These are phyloP conservation scores for Scotopteryx bipunctaria DNA, from an alignment of 2,888 invertebrate species.

Conservation along the genomic window DNA sequence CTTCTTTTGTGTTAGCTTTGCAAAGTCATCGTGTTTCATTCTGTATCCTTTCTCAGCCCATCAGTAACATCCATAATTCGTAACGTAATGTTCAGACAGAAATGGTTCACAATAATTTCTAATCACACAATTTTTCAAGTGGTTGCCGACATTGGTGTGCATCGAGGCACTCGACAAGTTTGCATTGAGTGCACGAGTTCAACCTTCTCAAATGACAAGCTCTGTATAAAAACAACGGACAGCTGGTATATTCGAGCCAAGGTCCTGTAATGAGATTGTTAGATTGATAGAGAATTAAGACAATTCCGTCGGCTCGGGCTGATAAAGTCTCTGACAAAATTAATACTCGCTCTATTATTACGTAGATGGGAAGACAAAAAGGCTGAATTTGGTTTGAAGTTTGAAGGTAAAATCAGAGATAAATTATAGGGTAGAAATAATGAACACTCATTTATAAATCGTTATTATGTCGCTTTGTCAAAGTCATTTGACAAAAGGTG, in stretches of 20 bases:
- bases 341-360: conserved; percentile 47
- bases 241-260: conserved; percentile 78
- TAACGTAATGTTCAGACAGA: conserved; percentile 7
- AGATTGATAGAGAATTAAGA: conserved; percentile 74
- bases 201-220: conserved; percentile 81
- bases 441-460: not conserved
- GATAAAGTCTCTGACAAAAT: conserved; percentile 57
- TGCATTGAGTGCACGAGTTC: conserved; percentile 74
- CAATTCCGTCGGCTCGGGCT: conserved; percentile 58
- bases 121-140: conserved; percentile 46
- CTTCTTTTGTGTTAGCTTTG: conserved; percentile 1
- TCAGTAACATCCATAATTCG: conserved; percentile 4
- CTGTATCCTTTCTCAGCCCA: conserved; percentile 1
- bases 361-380: conserved; percentile 22
- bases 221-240: conserved; percentile 77
- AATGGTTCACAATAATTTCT: conserved; percentile 44
- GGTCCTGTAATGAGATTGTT: conserved; percentile 79
- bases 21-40: conserved; percentile 1
- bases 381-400: conserved; percentile 18
- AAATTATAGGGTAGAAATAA: conserved; percentile 18
- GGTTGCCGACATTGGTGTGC: conserved; percentile 42
- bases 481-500: not conserved
- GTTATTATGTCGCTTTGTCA: conserved; percentile 1
- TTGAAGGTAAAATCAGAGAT: conserved; percentile 21
- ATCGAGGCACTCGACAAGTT: conserved; percentile 64